These are phyloP conservation scores for Atta colombica DNA, from an alignment of 1,140 invertebrate species.

Conservation along the genomic window DNA sequence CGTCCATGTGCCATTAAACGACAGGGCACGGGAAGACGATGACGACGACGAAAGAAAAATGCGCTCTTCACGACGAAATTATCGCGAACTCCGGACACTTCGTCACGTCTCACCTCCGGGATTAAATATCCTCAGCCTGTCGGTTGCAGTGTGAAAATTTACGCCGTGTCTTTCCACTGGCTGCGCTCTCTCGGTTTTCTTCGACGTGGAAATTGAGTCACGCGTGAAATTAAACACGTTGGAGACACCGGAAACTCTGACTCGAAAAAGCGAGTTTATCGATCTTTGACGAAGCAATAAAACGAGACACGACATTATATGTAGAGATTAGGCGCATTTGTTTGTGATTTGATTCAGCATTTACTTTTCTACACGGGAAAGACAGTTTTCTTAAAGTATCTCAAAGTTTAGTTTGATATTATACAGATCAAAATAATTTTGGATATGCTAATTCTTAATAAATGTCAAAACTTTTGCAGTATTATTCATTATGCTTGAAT, in stretches of 20 bases:
- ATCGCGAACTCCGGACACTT: constrained; percentile 15
- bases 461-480: no score
- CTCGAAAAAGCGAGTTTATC: constrained; percentile 26
- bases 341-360: neutral
- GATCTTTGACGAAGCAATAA: neutral
- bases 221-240: constrained; percentile 27
- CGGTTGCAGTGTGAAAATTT: neutral
- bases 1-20: constrained; percentile 8
- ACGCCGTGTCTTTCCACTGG: neutral
- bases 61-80: constrained; percentile 48
- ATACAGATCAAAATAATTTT: no score
- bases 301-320: neutral
- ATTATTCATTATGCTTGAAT: no score
- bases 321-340: neutral
- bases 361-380: neutral
- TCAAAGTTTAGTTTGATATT: no score
- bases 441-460: no score
- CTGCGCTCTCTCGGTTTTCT: neutral
- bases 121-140: constrained; percentile 37
- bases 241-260: neutral
- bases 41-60: constrained; percentile 37
- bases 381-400: no score
- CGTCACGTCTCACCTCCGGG: constrained; percentile 22
- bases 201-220: neutral
- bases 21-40: neutral